phyloP scores from a whole-genome alignment of 2,113 vertebrate species.

The Tachysurus vachellii region DNA sequence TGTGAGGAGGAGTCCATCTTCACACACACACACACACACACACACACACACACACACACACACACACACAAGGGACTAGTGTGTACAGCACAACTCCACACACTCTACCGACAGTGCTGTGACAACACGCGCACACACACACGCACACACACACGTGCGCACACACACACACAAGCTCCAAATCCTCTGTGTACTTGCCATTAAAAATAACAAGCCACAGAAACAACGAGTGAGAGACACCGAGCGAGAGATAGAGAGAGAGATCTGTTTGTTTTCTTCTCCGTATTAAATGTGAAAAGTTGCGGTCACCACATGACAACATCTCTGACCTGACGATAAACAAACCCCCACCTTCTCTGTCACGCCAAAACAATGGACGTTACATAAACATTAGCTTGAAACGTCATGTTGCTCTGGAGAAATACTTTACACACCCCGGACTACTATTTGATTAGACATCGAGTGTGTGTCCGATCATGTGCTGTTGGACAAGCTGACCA shows the following conservation, averaged over 20 bases:
- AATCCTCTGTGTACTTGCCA: constrained; percentile 50
- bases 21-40: constrained; percentile 45
- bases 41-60: constrained; percentile 19
- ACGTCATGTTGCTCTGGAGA: background rate
- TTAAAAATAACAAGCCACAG: constrained; percentile 48
- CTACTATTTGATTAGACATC: background rate
- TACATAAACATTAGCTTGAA: background rate
- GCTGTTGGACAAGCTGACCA: background rate
- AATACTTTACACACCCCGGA: background rate
- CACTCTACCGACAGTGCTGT: constrained; percentile 34
- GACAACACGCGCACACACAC: constrained; percentile 40
- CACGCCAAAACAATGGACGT: background rate
- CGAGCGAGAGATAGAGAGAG: background rate
- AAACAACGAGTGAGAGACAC: constrained; percentile 16
- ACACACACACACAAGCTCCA: background rate
- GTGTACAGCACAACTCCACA: constrained; percentile 31
- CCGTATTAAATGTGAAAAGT: constrained; percentile 45
- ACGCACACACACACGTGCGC: constrained; percentile 37
- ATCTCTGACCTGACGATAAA: constrained; percentile 25
- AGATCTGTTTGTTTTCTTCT: constrained; percentile 44
- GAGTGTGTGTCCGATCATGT: background rate
- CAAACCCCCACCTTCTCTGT: background rate
- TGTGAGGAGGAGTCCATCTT: constrained; percentile 57
- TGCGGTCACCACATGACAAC: constrained; percentile 34
- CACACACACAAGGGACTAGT: constrained; percentile 41